Base-by-base conservation (phyloP, 2,797 vertebrate species). In the Acanthis flammea region DNA sequence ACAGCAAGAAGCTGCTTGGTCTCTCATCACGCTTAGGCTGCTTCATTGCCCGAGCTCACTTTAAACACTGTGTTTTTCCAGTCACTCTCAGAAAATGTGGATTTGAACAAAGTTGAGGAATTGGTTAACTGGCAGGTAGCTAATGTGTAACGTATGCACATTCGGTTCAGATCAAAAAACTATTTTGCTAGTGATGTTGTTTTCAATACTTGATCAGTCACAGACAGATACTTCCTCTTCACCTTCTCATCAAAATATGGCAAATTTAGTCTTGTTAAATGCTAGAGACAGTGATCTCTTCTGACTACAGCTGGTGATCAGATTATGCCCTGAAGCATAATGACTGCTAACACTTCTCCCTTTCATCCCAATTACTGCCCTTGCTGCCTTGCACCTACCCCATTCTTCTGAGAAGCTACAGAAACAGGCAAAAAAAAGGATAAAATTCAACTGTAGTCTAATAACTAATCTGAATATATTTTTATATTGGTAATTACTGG, bases 241-340 rank as follows among this genome's bases (percentile, higher is more conserved):
- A 68, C 75, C 62, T 91, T 84, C 88, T 87, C 87, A 92, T 88
- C 86, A 94, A 95, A 95, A 95, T 67, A 58, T 84, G 95, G 95
- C 92, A 95, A 93, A 96, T 95, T 96, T 95, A 90, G 76, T 90
- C 50, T 80, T 51, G 61, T 87, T 96, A 95, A 96, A 95, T 93
- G 67, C 55, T 57, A 61, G 48, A 95, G 86, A 94, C 85, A 93
- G 77, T 72, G 84, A 95, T 96, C 80, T 97, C 85, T 96, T 95
- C 91, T 93, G 94, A 95, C 90, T 97, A 95, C 92, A 96, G 90
- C 94, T 97, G 95, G 87, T 94, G 94, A 97, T 96, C 95, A 96
- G 85, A 95, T 97, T 97, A 88, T 95, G 95, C 95, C 95, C 96
- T 89, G 89, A 95, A 96, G 95, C 96, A 92, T 70, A 93, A 95